Conservation (phyloP, 1,140 invertebrate genomes). For the Drosophila kurseongensis region DNA sequence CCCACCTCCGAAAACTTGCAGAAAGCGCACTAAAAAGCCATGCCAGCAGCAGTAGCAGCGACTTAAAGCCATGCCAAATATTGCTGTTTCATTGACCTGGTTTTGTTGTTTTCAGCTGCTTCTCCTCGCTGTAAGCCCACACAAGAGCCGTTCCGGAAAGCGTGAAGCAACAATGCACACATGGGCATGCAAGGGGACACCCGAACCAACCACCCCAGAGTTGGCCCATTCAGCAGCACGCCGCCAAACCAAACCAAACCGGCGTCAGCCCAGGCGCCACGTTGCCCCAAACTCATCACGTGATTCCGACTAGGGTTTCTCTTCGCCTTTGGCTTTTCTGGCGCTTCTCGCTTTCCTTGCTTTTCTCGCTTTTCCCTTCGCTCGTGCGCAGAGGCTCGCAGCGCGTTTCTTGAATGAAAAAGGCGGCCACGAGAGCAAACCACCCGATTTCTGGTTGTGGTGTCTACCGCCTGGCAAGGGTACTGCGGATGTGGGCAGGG, state of each 20-base stretch:
- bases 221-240: slow-evolving; percentile 51
- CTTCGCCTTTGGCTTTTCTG: slow-evolving; percentile 32
- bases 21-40: neutral
- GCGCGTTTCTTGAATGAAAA: slow-evolving; percentile 75
- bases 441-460: neutral
- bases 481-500: neutral
- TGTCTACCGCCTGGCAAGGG: neutral
- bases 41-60: slow-evolving; percentile 19
- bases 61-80: slow-evolving; percentile 74
- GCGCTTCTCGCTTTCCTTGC: neutral
- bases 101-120: slow-evolving; percentile 52
- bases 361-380: slow-evolving; percentile 22
- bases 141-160: slow-evolving; percentile 32
- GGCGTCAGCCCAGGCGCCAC: slow-evolving; percentile 67
- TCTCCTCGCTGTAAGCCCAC: slow-evolving; percentile 50
- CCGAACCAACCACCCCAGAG: slow-evolving; percentile 21
- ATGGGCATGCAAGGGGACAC: slow-evolving; percentile 66
- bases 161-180: slow-evolving; percentile 75
- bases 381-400: slow-evolving; percentile 51
- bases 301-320: slow-evolving; percentile 73
- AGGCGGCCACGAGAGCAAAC: slow-evolving; percentile 39
- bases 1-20: neutral
- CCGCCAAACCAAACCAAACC: slow-evolving; percentile 55
- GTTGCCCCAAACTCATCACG: slow-evolving; percentile 67
- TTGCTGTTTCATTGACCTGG: slow-evolving; percentile 82